A percentile compares a stretch with the other conserved stretches of the same genome.
Conservation (phyloP, 1,140 invertebrate genomes). For the Leptoteleia sp. region DNA sequence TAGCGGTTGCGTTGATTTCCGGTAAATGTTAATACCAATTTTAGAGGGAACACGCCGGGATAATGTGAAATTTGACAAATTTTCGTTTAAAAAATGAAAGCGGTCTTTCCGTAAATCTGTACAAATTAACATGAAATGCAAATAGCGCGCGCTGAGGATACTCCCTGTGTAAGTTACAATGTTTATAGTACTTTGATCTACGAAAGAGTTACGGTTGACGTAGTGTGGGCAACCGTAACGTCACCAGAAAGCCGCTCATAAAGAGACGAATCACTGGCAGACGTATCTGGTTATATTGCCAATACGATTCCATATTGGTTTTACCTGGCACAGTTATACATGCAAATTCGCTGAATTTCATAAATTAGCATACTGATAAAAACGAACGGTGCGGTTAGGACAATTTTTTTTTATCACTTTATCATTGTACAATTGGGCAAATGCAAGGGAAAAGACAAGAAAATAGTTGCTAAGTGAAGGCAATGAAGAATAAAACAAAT, state of each 20-base stretch:
- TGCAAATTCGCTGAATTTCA: slow-evolving; percentile 60
- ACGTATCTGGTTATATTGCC: slow-evolving; percentile 48
- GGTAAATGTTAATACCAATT: no score
- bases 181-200: slow-evolving; percentile 54
- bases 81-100: slow-evolving; percentile 21
- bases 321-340: slow-evolving; percentile 46
- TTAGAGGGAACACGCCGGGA: no score
- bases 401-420: slow-evolving; percentile 11
- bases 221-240: slow-evolving; percentile 43
- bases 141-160: slow-evolving; percentile 14
- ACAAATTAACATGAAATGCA: slow-evolving; percentile 38
- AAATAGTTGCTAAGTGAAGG: no score
- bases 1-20: neutral
- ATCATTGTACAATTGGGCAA: slow-evolving; percentile 10
- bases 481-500: no score
- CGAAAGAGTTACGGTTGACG: slow-evolving; percentile 37
- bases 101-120: slow-evolving; percentile 1
- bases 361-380: slow-evolving; percentile 58
- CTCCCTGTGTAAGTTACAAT: slow-evolving; percentile 37
- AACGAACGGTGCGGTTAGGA: slow-evolving; percentile 20
- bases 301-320: slow-evolving; percentile 53
- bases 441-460: no score
- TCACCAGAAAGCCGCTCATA: slow-evolving; percentile 50
- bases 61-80: slow-evolving; percentile 10
- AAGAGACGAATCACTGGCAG: slow-evolving; percentile 53